Evolutionary conservation across 2,113 vertebrate species (phyloP).

Genomic region (Isichthys henryi): DNA sequence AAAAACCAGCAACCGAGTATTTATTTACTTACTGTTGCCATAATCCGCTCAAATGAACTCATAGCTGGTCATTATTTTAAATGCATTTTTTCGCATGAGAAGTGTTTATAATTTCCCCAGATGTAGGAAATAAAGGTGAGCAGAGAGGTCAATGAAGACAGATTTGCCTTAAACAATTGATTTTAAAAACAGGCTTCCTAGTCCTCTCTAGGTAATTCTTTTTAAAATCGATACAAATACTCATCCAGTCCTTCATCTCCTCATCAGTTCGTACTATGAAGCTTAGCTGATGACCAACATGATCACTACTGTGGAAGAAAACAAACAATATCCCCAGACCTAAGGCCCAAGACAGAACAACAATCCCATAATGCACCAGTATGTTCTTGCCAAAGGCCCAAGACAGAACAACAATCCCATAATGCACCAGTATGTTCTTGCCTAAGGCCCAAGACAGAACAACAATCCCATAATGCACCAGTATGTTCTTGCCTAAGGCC

Average conservation of each 20-base stretch:
- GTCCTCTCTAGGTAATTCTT: neutral
- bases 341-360: too few relatives aligned
- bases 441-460: too few relatives aligned
- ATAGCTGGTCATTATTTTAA: neutral
- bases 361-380: too few relatives aligned
- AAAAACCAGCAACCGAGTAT: neutral
- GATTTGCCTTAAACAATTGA: neutral
- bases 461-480: too few relatives aligned
- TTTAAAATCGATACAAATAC: neutral
- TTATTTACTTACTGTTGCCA: neutral
- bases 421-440: too few relatives aligned
- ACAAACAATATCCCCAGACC: neutral
- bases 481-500: too few relatives aligned
- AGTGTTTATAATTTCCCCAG: neutral
- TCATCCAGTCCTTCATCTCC: neutral
- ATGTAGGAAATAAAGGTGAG: neutral
- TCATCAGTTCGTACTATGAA: neutral
- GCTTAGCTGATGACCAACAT: neutral
- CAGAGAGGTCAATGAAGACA: neutral
- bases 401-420: too few relatives aligned
- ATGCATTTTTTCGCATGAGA: neutral
- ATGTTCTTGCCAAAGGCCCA: too few relatives aligned
- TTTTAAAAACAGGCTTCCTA: neutral
- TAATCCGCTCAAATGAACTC: neutral
- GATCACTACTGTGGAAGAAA: neutral